Evolutionary conservation across 2,888 invertebrate genomes (phyloP).

Genomic region (Drosophila siamana): DNA sequence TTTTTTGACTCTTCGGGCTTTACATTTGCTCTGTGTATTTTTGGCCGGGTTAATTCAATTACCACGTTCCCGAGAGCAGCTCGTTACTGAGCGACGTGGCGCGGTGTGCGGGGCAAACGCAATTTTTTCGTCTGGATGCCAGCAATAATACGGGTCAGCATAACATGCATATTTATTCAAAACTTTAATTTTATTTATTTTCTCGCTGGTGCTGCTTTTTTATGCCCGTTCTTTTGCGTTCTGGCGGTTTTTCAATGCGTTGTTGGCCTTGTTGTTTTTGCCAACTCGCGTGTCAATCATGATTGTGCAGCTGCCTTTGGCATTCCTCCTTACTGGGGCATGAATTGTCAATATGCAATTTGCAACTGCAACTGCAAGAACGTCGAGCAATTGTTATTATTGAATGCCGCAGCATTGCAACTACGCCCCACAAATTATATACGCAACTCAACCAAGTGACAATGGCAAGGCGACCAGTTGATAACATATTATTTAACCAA

Average conservation of each 20-base stretch:
- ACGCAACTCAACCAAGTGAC: not conserved
- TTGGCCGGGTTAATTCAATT: slow-evolving; percentile 63
- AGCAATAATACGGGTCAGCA: slow-evolving; percentile 25
- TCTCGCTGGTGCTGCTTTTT: not conserved
- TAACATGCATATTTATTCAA: slow-evolving; percentile 69
- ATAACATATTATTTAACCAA: not conserved
- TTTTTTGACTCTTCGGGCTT: slow-evolving; percentile 33
- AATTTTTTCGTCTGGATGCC: slow-evolving; percentile 20
- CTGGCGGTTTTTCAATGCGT: slow-evolving; percentile 1
- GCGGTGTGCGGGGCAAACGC: slow-evolving; percentile 29
- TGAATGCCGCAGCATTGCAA: slow-evolving; percentile 9
- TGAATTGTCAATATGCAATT: slow-evolving; percentile 23
- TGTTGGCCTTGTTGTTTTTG: slow-evolving; percentile 3
- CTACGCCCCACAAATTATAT: slow-evolving; percentile 1
- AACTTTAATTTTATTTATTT: slow-evolving; percentile 33
- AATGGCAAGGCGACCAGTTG: not conserved
- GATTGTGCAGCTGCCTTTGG: not conserved
- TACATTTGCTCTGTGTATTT: slow-evolving; percentile 9
- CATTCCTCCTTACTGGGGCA: not conserved
- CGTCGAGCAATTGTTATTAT: slow-evolving; percentile 4
- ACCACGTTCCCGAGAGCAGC: slow-evolving; percentile 31
- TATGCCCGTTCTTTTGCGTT: not conserved
- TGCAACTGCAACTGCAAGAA: not conserved
- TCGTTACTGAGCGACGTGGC: not conserved
- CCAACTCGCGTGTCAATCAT: slow-evolving; percentile 20